Base-by-base conservation (phyloP, 2,888 invertebrate species). In the Dexiosoma caninum region DNA sequence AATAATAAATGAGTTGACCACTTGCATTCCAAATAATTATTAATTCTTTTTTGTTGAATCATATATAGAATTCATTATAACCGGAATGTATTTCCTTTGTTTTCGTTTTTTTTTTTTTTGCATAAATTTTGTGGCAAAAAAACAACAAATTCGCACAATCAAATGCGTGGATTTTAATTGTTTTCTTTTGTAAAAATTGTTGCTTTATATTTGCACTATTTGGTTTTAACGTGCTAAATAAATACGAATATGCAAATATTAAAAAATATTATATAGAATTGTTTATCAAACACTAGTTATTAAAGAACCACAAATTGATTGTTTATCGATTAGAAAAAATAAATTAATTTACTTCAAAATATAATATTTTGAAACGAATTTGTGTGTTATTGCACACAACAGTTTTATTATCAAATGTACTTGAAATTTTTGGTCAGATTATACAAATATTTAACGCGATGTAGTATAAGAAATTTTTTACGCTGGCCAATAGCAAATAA, bases 1-100 rank as follows among this genome's bases (percentile, higher is more conserved):
- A 30, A 27, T 40, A 23, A 69, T 77, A 40, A 62, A 69, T 62
- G 69, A 62, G 14, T 42, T 55, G 30, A 49, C 32, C 44, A 64
- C 53, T 57, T 70, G 77, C 51, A 70, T 66, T 57, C 21, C 1
- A 55, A 37, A 55, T 66, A 30, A 40, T 53, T 14, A 49, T 55
- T 35, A 14, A 30, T 49, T 21, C 37, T 23, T 51, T 21, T 66
- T 57, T 44, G 14, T 46, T 21, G 5, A 55, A 27, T 37, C 10
- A 37, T 19, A 64, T 44, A 55, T 46, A 37, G 23, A 55, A 55
- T 27, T 19, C 19, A 6, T 49, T 40, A 66, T 30, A 57, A 75
- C 57, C 42, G 57, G 66, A 40, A 51, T 42, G 57, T 57, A 16
- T 66, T 75, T 75, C 49, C 66, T 75, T 67, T 74, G 14, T 66